Evolutionary conservation across 1,140 invertebrate genomes (phyloP), one percentile per base, ranked within the genome.

Genomic region (Zaprionus tsacasi): DNA sequence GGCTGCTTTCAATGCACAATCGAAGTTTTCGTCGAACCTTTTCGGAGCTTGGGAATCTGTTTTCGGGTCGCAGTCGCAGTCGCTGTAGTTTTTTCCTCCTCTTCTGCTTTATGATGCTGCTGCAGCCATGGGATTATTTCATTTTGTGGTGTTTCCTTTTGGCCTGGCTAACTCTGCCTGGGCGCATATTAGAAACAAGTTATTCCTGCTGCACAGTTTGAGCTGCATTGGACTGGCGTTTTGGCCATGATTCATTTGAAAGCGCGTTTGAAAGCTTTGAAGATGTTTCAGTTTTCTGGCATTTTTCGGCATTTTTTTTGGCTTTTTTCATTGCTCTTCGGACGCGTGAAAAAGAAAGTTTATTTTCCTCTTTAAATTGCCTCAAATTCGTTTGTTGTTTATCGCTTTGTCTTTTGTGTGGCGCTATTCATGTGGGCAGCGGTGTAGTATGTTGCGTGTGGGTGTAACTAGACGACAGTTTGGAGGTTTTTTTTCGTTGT

Each of bases 301-400:
- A 15, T 11, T 48, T 33, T 40, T 30, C 27, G 27, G 27, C 27
- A 1, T 21, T 21, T 38, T 35, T 33, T 61, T 30, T 4, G 27
- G 36, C 10, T 38, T 57, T 86, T 88, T 82, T 83, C 68, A 83
- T 82, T 72, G 73, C 68, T 50, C 74, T 67, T 76, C 59, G 81
- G 92, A 93, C 93, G 92, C 91, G 93, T 88, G 85, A 85, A 88
- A 88, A 88, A 88, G 85, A 88, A 88, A 88, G 85, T 88, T 88
- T 64, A 60, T 60, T 66, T 70, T 60, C 61, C 52, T 27, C 38
- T 54, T 63, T 40, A 65, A 85, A 85, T 78, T 81, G 82, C 74
- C 74, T 75, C 67, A 61, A 61, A 81, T 85, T 77, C 81, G 48
- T 70, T 79, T 70, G 59, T 81, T 45, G n/a, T 76, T 65, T 60